phyloP scores from a whole-genome alignment of 1,140 invertebrate species.

The Tyrophagus putrescentiae region DNA sequence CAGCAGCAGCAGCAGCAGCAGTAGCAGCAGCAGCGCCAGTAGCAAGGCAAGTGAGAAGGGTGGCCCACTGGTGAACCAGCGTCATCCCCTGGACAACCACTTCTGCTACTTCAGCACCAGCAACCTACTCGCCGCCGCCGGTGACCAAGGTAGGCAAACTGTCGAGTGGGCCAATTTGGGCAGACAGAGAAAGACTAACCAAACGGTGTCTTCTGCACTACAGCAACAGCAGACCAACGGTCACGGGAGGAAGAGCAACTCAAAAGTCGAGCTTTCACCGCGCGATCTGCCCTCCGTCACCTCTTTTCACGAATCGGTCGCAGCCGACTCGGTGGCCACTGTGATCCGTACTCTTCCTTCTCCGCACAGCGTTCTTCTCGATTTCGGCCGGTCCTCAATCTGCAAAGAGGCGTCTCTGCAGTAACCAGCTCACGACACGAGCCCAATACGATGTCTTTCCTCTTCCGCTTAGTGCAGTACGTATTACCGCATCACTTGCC shows the following conservation, averaged over 20 bases:
- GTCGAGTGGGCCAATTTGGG: no score
- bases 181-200: not conserved
- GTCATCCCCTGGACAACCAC: not conserved
- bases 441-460: constrained; percentile 23
- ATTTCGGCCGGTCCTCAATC: constrained; percentile 9
- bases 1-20: constrained; percentile 8
- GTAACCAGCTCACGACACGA: constrained; percentile 19
- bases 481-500: constrained; percentile 5
- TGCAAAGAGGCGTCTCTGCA: constrained; percentile 16
- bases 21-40: not conserved
- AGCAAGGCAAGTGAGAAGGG: not conserved
- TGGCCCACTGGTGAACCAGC: not conserved
- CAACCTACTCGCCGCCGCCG: not conserved
- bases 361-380: not conserved
- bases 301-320: not conserved
- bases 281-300: not conserved
- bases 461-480: constrained; percentile 25
- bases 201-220: not conserved
- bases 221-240: not conserved
- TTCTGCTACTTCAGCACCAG: not conserved
- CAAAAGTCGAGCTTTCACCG: not conserved
- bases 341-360: not conserved
- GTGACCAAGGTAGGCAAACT: no score
- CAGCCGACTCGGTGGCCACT: not conserved
- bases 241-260: not conserved